Conservation (phyloP, 2,888 invertebrate species). For the Chymomyza procnemis region DNA sequence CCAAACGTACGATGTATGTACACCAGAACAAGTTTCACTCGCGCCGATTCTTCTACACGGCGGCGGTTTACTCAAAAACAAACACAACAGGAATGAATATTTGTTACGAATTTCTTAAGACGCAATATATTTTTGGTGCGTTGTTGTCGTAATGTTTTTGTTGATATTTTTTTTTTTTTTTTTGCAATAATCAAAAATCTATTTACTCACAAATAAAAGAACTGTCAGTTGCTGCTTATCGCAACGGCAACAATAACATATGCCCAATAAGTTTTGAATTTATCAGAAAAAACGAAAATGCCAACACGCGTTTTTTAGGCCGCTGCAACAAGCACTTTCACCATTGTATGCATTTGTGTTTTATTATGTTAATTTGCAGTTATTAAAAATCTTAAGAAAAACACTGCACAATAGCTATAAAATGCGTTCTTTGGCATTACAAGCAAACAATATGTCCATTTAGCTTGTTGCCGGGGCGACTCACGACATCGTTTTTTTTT, state of each 20-base stretch:
- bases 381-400: background rate
- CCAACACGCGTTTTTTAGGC: background rate
- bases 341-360: background rate
- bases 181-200: background rate
- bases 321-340: background rate
- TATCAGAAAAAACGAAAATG: background rate
- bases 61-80: background rate
- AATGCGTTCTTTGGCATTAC: background rate
- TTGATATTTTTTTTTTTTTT: background rate
- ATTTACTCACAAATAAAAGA: background rate
- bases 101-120: background rate
- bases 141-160: background rate
- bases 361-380: background rate
- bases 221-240: background rate
- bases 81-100: background rate
- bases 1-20: background rate
- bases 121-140: background rate
- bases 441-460: background rate
- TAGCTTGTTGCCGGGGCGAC: background rate
- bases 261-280: background rate
- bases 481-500: background rate
- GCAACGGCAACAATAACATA: background rate
- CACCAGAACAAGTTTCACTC: background rate
- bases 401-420: background rate
- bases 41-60: background rate